Percentiles rank a stretch among this genome's conserved stretches.
Conservation (phyloP, 2,888 invertebrate genomes). For the Amblyjoppa fuscipennis region DNA sequence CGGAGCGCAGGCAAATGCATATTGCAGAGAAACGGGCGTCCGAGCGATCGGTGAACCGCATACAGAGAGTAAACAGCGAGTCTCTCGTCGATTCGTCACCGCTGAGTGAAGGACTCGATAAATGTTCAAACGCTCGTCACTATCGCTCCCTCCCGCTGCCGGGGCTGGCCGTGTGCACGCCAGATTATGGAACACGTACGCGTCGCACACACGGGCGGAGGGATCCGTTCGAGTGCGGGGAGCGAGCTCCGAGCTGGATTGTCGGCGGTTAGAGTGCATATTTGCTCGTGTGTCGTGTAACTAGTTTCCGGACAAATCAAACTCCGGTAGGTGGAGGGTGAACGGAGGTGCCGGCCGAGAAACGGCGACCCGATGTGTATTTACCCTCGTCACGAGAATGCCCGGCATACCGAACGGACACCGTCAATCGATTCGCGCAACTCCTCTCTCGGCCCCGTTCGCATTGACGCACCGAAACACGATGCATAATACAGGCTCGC, state of each 20-base stretch:
- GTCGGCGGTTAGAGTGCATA: slow-evolving; percentile 60
- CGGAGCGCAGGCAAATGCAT: slow-evolving; percentile 10
- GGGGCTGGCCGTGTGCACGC: neutral
- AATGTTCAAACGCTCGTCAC: slow-evolving; percentile 59
- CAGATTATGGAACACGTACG: neutral
- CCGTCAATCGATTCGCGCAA: slow-evolving; percentile 49
- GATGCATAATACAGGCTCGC: slow-evolving; percentile 12
- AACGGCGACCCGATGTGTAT: slow-evolving; percentile 57
- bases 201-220: neutral
- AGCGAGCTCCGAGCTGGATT: slow-evolving; percentile 15
- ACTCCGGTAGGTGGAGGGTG: slow-evolving; percentile 37
- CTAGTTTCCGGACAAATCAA: slow-evolving; percentile 70
- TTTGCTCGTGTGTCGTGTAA: slow-evolving; percentile 68
- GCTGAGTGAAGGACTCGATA: slow-evolving; percentile 55
- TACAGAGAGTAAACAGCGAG: slow-evolving; percentile 41
- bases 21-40: slow-evolving; percentile 40
- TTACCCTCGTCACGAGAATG: slow-evolving; percentile 65
- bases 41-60: slow-evolving; percentile 45
- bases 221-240: neutral
- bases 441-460: neutral
- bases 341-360: slow-evolving; percentile 36
- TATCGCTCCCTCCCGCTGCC: neutral
- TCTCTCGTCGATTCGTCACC: slow-evolving; percentile 34
- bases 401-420: slow-evolving; percentile 61
- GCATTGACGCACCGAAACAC: neutral